These are phyloP conservation scores for Prenolepis imparis DNA, from an alignment of 2,888 invertebrate genomes.

Conservation along the genomic window DNA sequence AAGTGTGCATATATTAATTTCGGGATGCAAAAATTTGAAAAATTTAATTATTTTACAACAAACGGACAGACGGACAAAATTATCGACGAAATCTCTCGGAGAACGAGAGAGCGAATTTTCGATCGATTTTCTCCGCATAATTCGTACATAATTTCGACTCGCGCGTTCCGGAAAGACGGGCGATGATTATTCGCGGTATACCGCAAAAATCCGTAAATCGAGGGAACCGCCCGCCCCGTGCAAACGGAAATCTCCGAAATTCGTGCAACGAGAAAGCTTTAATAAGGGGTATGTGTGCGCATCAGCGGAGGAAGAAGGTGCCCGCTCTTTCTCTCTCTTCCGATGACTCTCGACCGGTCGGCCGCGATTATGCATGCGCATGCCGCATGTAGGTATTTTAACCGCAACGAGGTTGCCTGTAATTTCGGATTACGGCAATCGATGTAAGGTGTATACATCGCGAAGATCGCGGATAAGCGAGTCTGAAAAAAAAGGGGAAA, in stretches of 20 bases:
- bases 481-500: not conserved
- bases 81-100: not conserved
- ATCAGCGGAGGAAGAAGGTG: too few species aligned
- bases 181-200: not conserved
- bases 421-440: constrained; percentile 72
- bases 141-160: not conserved
- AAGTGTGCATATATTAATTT: not conserved
- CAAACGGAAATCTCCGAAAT: constrained; percentile 44
- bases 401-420: constrained; percentile 60
- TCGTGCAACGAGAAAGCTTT: constrained; percentile 43
- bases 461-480: constrained; percentile 60
- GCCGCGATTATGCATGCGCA: constrained; percentile 65
- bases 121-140: not conserved
- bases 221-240: not conserved
- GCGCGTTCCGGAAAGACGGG: not conserved
- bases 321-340: not conserved
- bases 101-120: not conserved
- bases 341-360: constrained; percentile 2
- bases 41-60: constrained; percentile 29
- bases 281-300: constrained; percentile 55
- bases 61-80: not conserved
- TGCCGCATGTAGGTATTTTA: constrained; percentile 59
- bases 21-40: not conserved
- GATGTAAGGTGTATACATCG: constrained; percentile 18
- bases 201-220: constrained; percentile 32